Base-by-base conservation (phyloP, 2,113 vertebrate genomes). In the Colinus virginianus region DNA sequence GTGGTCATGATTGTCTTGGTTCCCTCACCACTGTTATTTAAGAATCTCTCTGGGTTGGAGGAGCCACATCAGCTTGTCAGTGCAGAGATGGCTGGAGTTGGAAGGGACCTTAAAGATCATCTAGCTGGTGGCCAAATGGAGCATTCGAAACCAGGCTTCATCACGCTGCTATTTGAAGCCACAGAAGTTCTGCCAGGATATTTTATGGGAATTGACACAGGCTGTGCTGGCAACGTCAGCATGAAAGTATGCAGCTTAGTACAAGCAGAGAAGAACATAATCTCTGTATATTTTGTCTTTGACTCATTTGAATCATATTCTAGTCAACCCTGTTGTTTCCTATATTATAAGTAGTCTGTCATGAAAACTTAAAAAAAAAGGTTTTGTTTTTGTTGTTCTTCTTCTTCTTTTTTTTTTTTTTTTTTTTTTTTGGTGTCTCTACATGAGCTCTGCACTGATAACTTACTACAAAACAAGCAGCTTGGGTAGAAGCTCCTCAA, bases 1-100 rank as follows among this genome's bases (percentile, higher is more conserved):
- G 22, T 1, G 2, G 14, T 42, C 32, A 0, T 14, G 26, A n/a
- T 25, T 28, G 18, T 34, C 36, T 46, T n/a, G 45, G 11, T 40
- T 70, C 11, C 34, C 25, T 64, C 61, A 26, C 32, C 28, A 22
- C 4, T 20, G 11, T 9, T 26, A 2, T 21, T 53, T 49, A 20
- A 49, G 20, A 72, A 12, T 45, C 16, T 55, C 26, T 26, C 61
- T 20, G 64, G 45, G 61, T 75, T 79, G 63, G n/a, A 70, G 71
- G 51, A 70, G 28, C 15, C n/a, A 36, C 72, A 71, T 25, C 62
- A 78, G 51, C 66, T 62, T 6, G 0, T 42, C 64, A 78, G 62
- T 0, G 0, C 63, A 62, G 59, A 48, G 16, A 21, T 15, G 61
- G 16, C 19, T 63, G 40, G 61, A 63, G 16, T 8, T 63, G 61